These are phyloP conservation scores for Gnatocerus cornutus DNA, from an alignment of 2,888 invertebrate species.

Conservation along the genomic window DNA sequence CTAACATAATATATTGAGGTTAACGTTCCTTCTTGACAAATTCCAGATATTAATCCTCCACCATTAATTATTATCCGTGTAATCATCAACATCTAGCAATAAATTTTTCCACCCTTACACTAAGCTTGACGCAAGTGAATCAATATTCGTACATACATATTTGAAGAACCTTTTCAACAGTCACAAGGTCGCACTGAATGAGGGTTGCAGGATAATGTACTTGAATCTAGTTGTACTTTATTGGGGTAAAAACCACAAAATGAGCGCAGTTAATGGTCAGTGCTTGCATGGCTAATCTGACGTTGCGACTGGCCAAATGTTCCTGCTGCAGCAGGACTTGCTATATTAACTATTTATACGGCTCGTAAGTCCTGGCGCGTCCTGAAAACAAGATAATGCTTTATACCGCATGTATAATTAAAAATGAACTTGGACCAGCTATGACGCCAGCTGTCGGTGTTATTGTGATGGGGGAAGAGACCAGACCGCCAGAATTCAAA, in stretches of 20 bases:
- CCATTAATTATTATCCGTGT: background rate
- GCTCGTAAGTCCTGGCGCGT: slow-evolving; percentile 3
- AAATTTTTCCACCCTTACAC: background rate
- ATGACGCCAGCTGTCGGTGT: background rate
- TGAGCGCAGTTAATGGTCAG: slow-evolving; percentile 26
- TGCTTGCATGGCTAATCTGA: slow-evolving; percentile 30
- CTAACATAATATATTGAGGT: slow-evolving; percentile 8
- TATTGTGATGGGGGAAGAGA: background rate
- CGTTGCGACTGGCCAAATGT: slow-evolving; percentile 12
- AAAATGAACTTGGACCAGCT: slow-evolving; percentile 8
- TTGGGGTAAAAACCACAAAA: slow-evolving; percentile 29
- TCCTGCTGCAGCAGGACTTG: slow-evolving; percentile 25
- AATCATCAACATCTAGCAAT: background rate
- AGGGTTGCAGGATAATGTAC: slow-evolving; percentile 17
- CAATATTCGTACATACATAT: slow-evolving; percentile 20
- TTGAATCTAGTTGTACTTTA: slow-evolving; percentile 20
- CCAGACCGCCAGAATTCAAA: background rate
- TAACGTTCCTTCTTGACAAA: background rate
- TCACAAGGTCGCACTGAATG: slow-evolving; percentile 7
- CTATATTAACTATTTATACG: slow-evolving; percentile 16
- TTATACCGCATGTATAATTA: slow-evolving; percentile 23
- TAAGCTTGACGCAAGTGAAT: background rate
- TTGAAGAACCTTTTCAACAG: slow-evolving; percentile 15
- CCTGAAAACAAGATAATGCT: slow-evolving; percentile 25
- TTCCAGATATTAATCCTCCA: background rate